Evolutionary conservation across 2,797 vertebrate species (phyloP), one percentile per base, ranked within the genome.

Genomic region (Cyclura pinguis): DNA sequence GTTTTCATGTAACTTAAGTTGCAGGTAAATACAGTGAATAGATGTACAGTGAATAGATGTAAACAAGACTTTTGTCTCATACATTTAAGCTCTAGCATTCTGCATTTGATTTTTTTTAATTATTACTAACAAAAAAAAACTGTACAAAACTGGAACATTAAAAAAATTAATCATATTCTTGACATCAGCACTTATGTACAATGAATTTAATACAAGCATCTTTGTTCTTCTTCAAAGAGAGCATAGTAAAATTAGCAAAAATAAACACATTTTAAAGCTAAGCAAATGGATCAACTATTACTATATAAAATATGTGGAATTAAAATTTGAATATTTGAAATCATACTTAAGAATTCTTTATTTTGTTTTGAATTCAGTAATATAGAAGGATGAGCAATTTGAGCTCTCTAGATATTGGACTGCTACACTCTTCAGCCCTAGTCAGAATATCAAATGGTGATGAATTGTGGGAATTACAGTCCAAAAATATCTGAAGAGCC

Each of bases 41-140:
- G 18, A 83, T 83, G 7, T 14, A 47, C 42, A 47, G 42, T 4
- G 42, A 47, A 47, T 47, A 47, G 42, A 47, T 47, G 42, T 47
- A 47, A 47, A 47, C 42, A 47, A 47, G 42, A 47, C 42, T 47
- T 24, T 55, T 84, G 24, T 10, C 3, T 50, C 9, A 6, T 12
- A 16, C 29, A 7, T 85, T 50, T 87, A 64, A 92, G 38, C 42
- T 72, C 6, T 59, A 89, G 59, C 38, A 85, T 92, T 94, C 13
- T 85, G 62, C 13, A 67, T 4, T 29, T 13, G 1, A 4, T 50
- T 22, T 85, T 35, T 24, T 2, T 4, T 55, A 47, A 47, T 27
- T 88, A 7, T 90, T 88, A 73, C 16, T 90, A 80, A 50, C 32
- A 29, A 12, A 6, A 83, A 50, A 38, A 69, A 42, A 1, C 32